Percentiles rank a stretch among this genome's conserved stretches.
These are phyloP conservation scores for Steinernema feltiae DNA, from an alignment of 1,140 invertebrate genomes.

Conservation along the genomic window DNA sequence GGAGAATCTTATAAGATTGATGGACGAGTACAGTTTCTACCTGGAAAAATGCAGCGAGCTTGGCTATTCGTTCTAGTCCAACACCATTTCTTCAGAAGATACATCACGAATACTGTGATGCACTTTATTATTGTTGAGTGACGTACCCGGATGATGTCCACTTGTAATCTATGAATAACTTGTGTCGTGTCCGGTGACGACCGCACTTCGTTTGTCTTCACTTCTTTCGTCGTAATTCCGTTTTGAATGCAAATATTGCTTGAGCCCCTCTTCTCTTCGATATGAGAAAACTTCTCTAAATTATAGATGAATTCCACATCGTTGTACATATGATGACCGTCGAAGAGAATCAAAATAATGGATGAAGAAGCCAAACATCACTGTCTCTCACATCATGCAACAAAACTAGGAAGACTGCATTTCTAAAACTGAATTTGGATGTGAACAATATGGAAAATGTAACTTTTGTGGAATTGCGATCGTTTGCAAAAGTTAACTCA, in stretches of 20 bases:
- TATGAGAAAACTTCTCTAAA: neutral
- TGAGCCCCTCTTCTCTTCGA: neutral
- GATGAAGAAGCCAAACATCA: neutral
- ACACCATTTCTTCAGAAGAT: neutral
- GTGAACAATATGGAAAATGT: too few species aligned
- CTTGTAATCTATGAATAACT: neutral
- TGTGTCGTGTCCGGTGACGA: too few species aligned
- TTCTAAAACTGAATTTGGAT: too few species aligned
- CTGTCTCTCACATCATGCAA: too few species aligned
- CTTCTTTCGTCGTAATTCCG: neutral
- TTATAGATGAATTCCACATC: slow-evolving; percentile 3
- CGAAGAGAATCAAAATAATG: neutral
- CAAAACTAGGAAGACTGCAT: too few species aligned
- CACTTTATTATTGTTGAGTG: neutral
- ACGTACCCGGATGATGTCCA: neutral
- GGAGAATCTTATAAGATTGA: neutral
- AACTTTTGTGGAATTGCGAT: too few species aligned
- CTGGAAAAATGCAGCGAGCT: neutral
- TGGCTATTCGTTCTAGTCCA: neutral
- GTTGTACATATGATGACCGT: neutral
- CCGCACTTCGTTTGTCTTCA: neutral
- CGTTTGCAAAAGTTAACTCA: too few species aligned
- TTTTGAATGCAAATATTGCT: neutral
- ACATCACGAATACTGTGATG: neutral
- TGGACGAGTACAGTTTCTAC: neutral